These are phyloP conservation scores for Zaprionus lineosus DNA, from an alignment of 2,888 invertebrate genomes.

Conservation along the genomic window DNA sequence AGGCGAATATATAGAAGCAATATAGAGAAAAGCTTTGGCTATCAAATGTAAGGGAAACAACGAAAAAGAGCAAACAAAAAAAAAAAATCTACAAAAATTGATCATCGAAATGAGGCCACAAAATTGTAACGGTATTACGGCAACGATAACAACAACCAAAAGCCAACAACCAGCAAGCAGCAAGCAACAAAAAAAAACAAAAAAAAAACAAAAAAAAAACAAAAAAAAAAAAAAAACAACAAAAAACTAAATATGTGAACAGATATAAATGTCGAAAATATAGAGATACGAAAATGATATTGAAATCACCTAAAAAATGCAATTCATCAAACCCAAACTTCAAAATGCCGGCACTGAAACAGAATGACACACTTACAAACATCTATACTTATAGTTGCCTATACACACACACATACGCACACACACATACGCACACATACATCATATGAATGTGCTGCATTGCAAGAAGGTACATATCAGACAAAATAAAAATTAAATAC, in stretches of 20 bases:
- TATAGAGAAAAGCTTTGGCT: constrained; percentile 13
- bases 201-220: constrained; percentile 14
- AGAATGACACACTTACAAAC: constrained; percentile 11
- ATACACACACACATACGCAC: not conserved
- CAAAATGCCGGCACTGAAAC: constrained; percentile 42
- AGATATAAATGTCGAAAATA: not conserved
- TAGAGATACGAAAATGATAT: constrained; percentile 22
- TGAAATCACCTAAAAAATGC: constrained; percentile 26
- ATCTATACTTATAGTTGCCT: not conserved
- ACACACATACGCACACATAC: not conserved
- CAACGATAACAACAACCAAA: constrained; percentile 2
- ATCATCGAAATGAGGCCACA: constrained; percentile 46
- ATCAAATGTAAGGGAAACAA: constrained; percentile 25
- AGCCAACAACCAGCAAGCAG: not conserved
- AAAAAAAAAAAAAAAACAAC: constrained; percentile 4
- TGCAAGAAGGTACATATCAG: constrained; percentile 36
- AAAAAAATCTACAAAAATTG: constrained; percentile 41
- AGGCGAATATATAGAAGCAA: not conserved
- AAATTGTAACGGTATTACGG: constrained; percentile 41
- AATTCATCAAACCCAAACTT: constrained; percentile 45
- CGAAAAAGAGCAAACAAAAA: too few relatives aligned
- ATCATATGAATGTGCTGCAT: constrained; percentile 9
- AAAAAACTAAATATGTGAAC: constrained; percentile 5
- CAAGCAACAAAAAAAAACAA: constrained; percentile 21
- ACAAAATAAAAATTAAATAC: too few relatives aligned